phyloP scores from a whole-genome alignment of 35 echinoderm and acorn worm species.

The Stichopus chloronotus region DNA sequence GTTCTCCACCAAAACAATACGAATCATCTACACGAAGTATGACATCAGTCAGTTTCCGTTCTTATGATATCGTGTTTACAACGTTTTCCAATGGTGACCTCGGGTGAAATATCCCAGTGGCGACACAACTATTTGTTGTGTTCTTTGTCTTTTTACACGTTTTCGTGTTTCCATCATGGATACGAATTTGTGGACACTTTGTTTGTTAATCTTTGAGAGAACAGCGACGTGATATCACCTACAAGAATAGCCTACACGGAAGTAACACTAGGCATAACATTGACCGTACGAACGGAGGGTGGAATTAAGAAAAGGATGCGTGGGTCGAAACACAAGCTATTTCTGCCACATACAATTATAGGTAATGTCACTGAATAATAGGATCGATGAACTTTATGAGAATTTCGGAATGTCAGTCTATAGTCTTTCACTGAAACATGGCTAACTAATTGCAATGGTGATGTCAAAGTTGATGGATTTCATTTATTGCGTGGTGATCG shows the following conservation, averaged over 20 bases:
- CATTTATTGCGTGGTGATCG: neutral
- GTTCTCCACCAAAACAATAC: too few species aligned
- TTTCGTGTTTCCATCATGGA: neutral
- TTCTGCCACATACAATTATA: neutral
- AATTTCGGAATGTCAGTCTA: neutral
- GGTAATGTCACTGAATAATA: neutral
- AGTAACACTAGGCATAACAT: neutral
- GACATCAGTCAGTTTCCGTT: too few species aligned
- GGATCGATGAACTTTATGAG: constrained; percentile 6
- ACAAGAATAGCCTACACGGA: neutral
- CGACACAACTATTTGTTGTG: too few species aligned
- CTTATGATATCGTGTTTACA: too few species aligned
- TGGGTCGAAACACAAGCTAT: neutral
- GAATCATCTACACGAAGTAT: too few species aligned
- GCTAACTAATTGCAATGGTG: neutral
- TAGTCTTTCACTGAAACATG: neutral
- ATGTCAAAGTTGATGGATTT: neutral
- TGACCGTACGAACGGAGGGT: neutral
- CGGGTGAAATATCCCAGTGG: too few species aligned
- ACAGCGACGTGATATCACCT: neutral
- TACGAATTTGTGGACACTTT: neutral
- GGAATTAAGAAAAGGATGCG: neutral
- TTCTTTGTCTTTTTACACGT: neutral
- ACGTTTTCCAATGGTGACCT: too few species aligned
- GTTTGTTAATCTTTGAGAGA: neutral